A percentile compares a stretch with the other conserved stretches of the same genome.
phyloP scores from a whole-genome alignment of 2,113 vertebrate genomes.

The Procavia capensis region DNA sequence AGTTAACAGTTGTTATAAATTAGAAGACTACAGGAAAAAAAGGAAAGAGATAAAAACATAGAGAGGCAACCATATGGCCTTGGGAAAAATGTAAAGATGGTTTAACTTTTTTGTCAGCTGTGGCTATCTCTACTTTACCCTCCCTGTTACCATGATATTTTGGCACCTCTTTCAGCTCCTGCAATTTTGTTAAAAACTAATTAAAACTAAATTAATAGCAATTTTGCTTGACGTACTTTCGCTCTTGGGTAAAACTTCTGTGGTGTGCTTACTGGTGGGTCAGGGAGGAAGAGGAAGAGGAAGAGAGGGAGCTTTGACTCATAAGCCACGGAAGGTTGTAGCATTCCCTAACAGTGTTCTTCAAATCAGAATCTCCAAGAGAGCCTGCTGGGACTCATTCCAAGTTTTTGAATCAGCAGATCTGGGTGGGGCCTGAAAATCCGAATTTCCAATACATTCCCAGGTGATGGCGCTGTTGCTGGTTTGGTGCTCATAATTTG shows the following conservation, averaged over 20 bases:
- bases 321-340: neutral
- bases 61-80: neutral
- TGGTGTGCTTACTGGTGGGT: neutral
- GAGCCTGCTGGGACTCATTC: neutral
- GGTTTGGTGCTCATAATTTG: neutral
- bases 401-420: neutral
- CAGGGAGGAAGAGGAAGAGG: neutral
- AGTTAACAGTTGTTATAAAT: neutral
- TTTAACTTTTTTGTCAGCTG: neutral
- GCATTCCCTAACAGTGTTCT: neutral
- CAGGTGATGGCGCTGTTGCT: neutral
- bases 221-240: neutral
- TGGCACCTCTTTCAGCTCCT: neutral
- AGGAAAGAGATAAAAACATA: constrained; percentile 28
- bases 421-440: neutral
- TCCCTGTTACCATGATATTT: neutral
- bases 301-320: neutral
- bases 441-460: neutral
- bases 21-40: neutral
- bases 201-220: neutral
- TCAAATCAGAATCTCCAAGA: neutral
- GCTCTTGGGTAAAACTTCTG: neutral
- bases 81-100: neutral
- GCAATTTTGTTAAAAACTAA: neutral
- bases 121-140: neutral